Percentiles rank a stretch among this genome's conserved stretches.
phyloP scores from a whole-genome alignment of 2,888 invertebrate genomes.

The Tipula lateralis region DNA sequence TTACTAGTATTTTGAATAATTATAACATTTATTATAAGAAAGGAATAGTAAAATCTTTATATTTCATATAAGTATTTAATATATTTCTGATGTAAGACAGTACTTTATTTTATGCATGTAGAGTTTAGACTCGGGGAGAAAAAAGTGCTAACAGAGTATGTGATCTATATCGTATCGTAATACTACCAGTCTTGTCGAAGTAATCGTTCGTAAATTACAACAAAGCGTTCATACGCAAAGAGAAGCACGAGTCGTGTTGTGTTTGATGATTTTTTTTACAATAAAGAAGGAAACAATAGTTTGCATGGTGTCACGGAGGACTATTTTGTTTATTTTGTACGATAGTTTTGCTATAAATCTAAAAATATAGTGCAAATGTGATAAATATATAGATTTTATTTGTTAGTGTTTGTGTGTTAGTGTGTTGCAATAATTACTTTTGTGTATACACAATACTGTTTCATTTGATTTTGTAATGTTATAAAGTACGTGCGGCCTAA shows the following conservation, averaged over 20 bases:
- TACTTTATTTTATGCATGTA: neutral
- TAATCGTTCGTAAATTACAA: neutral
- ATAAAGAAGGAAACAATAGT: neutral
- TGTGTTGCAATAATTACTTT: neutral
- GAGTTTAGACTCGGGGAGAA: neutral
- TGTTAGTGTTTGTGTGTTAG: too few relatives aligned
- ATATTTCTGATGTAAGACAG: neutral
- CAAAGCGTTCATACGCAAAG: neutral
- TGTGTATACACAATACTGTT: neutral
- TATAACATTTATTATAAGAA: neutral
- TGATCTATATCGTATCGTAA: neutral
- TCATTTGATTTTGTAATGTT: neutral
- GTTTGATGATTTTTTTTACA: neutral
- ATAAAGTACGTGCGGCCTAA: neutral
- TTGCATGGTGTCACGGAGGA: neutral
- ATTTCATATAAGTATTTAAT: neutral
- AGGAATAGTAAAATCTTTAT: neutral
- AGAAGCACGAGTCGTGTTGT: neutral
- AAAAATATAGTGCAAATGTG: slow-evolving; percentile 19
- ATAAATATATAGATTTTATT: neutral
- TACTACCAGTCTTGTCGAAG: slow-evolving; percentile 11
- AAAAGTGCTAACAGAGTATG: neutral
- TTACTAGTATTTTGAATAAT: neutral
- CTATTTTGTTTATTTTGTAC: neutral
- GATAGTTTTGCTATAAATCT: neutral